Conservation (phyloP, 1,140 invertebrate genomes). For the Sinonovacula constricta region DNA sequence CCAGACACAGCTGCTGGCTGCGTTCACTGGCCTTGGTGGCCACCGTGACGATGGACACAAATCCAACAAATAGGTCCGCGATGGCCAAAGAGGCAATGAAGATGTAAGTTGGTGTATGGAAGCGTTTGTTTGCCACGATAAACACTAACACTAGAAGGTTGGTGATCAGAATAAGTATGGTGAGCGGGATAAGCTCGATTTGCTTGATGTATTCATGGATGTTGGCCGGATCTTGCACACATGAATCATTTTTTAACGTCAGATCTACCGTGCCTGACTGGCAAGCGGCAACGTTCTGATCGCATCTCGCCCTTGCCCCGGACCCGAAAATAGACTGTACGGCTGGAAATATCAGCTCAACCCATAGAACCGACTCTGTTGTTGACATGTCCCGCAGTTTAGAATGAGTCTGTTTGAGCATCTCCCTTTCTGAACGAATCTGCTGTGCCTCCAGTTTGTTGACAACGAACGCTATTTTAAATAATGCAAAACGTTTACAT, state of each 20-base stretch:
- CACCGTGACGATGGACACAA: constrained; percentile 62
- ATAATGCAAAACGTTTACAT: no score
- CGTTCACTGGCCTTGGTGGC: constrained; percentile 56
- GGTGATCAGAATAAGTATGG: constrained; percentile 56
- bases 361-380: neutral
- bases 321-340: neutral
- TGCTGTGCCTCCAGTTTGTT: no score
- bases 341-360: neutral
- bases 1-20: constrained; percentile 54
- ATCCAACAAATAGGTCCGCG: constrained; percentile 62
- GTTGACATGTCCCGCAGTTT: no score
- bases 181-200: constrained; percentile 58
- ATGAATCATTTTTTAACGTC: no score
- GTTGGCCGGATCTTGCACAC: constrained; percentile 41
- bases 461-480: no score
- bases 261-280: neutral
- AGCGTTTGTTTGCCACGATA: constrained; percentile 52
- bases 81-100: constrained; percentile 58
- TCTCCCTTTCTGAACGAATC: no score
- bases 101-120: constrained; percentile 58
- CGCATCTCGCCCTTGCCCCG: neutral
- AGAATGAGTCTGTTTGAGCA: no score
- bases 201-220: constrained; percentile 62
- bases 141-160: constrained; percentile 56
- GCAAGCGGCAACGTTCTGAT: neutral